Evolutionary conservation across 2,113 vertebrate genomes (phyloP), one percentile per base, ranked within the genome.

Genomic region (Epinephelus moara): DNA sequence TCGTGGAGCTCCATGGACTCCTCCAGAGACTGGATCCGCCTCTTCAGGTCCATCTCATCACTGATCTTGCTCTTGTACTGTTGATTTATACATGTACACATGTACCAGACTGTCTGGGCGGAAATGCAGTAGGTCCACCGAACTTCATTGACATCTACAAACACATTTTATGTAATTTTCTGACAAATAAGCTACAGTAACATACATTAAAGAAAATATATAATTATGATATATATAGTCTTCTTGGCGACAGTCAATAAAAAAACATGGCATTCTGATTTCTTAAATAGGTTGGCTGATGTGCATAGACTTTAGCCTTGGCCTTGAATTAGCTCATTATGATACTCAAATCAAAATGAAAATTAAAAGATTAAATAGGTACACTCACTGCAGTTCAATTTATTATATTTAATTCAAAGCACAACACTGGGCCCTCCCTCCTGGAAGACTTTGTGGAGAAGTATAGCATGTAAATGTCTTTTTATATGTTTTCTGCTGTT

Each of bases 1-100:
- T 97, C 96, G 70, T 99, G 98, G 66, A 98, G 96, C 94, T 99
- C 98, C 91, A 99, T 94, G 25, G 98, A 99, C 42, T 99, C 97
- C 93, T 99, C 98, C 85, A 99, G 95, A 42, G 96, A 96, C 88
- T 99, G 97, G 85, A 99, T 98, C 92, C 97, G 97, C 82, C 95
- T 95, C 94, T 96, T 97, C 75, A 99, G 96, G 92, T 99, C 98
- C 88, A 96, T 94, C 94, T 99, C 98, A 74, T 99, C 98, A 19
- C 96, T 97, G 91, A 99, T 96, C 95, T 96, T 98, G 85, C 94
- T 96, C 94, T 99, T 99, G 94, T 98, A 99, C 53, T 97, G 21
- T 21, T 40, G 17, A 47, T 75, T 70, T n/a, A n/a, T n/a, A n/a
- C n/a, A n/a, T n/a, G n/a, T n/a, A n/a, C n/a, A n/a, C n/a, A n/a